phyloP scores from a whole-genome alignment of 2,888 invertebrate species.

The Dasypolia templi region DNA sequence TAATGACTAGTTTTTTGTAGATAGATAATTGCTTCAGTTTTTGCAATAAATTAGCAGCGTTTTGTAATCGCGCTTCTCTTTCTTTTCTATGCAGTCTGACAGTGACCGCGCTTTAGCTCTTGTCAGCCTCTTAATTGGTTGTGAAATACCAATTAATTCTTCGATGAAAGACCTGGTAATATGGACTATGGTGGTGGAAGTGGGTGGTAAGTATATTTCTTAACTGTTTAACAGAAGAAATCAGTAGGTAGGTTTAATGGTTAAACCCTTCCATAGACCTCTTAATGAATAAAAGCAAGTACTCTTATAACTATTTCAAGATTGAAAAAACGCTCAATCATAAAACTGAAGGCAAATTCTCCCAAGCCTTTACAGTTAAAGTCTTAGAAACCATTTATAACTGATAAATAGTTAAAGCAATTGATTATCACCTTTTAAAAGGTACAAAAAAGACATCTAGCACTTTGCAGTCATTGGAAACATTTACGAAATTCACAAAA shows the following conservation, averaged over 20 bases:
- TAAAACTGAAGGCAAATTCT: neutral
- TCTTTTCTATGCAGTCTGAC: no score
- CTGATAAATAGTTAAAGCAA: conserved; percentile 34
- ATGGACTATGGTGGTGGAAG: neutral
- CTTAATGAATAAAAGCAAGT: neutral
- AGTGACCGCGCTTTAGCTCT: no score
- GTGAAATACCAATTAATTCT: no score
- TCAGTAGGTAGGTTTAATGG: neutral
- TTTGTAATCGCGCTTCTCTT: no score
- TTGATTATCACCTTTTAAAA: conserved; percentile 32
- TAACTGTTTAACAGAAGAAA: neutral
- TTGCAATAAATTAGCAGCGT: no score
- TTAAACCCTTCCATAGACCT: neutral
- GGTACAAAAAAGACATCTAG: conserved; percentile 47
- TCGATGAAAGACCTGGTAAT: no score
- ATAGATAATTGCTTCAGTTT: no score
- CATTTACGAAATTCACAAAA: conserved; percentile 44
- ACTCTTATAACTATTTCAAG: neutral
- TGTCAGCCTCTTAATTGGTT: no score
- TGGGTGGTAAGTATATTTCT: neutral
- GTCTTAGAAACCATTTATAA: conserved; percentile 17
- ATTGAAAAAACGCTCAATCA: conserved; percentile 1
- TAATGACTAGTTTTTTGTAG: no score
- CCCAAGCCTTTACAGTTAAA: neutral
- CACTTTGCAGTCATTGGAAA: conserved; percentile 57